Evolutionary conservation across 2,888 invertebrate genomes (phyloP), one percentile per base, ranked within the genome.

Genomic region (Sarcophaga carnaria): DNA sequence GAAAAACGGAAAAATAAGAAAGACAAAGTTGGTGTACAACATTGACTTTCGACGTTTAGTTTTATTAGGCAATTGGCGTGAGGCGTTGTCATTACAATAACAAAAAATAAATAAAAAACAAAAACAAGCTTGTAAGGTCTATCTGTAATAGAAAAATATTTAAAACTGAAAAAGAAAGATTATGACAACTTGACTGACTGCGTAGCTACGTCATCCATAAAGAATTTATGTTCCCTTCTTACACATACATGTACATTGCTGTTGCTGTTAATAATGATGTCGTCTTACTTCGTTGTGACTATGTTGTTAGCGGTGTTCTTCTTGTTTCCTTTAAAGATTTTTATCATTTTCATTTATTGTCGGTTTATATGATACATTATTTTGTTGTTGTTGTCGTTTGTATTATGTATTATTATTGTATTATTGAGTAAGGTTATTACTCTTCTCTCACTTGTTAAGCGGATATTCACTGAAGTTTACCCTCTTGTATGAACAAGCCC

Each of bases 41-140:
- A 83, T 77, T 77, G 63, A 83, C 76, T 69, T 78, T 83, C 8
- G 70, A 69, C 86, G 80, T 80, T 80, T 70, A 83, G 77, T 78
- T 86, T 83, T 83, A 86, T 86, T 66, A 80, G 80, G 83, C 59
- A 80, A 76, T 80, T 86, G 83, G 72, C 74, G 83, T 83, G 83
- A 54, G 72, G 83, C 69, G 77, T 78, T 80, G 64, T 69, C 76
- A 70, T 79, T 54, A 80, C 17, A 71, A 47, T 64, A 80, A 54
- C 63, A 67, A 66, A 75, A 45, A 76, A 67, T 27, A 66, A 11
- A 37, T 63, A 54, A 63, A 49, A 62, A 69, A 47, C 25, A 59
- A 62, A 47, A 71, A 76, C n/a, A 71, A 10, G 79, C 49, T 59
- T 37, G 10, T 8, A 37, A 37, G 37, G 37, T 37, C 8, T 37